A percentile compares a stretch with the other conserved stretches of the same genome.
Evolutionary conservation across 2,113 vertebrate species (phyloP).

Genomic region (Semnopithecus entellus): DNA sequence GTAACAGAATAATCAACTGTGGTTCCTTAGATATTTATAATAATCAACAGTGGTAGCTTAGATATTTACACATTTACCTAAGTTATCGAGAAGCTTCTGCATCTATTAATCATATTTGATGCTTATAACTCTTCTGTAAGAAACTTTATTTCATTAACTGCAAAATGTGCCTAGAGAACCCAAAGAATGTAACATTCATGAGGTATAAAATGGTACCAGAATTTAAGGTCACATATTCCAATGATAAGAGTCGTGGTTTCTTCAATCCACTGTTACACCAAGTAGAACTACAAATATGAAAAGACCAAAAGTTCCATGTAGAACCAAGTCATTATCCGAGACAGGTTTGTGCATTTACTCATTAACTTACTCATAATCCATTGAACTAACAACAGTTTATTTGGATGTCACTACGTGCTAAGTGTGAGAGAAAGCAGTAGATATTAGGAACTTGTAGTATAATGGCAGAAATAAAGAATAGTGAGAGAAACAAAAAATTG

Average conservation of each 20-base stretch:
- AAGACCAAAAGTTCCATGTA: neutral
- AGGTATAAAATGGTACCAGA: neutral
- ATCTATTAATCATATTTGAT: neutral
- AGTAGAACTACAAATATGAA: neutral
- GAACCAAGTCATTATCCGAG: neutral
- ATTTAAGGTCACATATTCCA: neutral
- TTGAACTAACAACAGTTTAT: neutral
- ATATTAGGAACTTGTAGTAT: neutral
- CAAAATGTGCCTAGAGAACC: neutral
- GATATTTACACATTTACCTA: conserved; percentile 1
- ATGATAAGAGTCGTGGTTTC: neutral
- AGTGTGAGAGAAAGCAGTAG: neutral
- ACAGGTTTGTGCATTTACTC: neutral
- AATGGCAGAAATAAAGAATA: neutral
- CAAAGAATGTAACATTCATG: neutral
- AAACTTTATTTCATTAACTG: neutral
- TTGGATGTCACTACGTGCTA: neutral
- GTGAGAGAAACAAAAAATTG: neutral
- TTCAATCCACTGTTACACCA: neutral
- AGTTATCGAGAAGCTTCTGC: neutral
- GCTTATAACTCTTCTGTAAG: neutral
- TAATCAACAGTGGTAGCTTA: neutral
- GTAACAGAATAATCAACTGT: neutral
- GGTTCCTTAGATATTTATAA: neutral
- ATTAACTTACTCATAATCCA: neutral